Base-by-base conservation (phyloP, 2,797 vertebrate species). In the Valencia hispanica region DNA sequence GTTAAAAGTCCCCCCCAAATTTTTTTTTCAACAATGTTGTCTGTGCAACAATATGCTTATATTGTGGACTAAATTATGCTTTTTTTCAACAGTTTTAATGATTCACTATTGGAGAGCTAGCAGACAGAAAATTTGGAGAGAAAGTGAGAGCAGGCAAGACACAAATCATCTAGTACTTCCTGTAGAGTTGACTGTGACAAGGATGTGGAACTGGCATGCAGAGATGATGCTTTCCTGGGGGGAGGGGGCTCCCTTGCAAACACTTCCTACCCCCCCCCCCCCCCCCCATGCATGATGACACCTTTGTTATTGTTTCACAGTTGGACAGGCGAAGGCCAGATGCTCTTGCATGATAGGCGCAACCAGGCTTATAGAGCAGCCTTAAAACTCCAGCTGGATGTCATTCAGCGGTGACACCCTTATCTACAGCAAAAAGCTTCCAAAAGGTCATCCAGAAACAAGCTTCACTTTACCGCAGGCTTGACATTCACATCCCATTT, bases 321-420 rank as follows among this genome's bases (percentile, higher is more conserved):
- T 95, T 94, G 95, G 93, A 92, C 91, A 74, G 83, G 82, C 88
- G 45, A 83, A 74, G 92, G 94, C 91, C 96, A 98, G 96, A 97
- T 98, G 97, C 94, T 92, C 96, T 90, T 92, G 93, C 89, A 83
- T n/a, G 96, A 98, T 97, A 97, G 93, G 86, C 94, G 79, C 82
- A 88, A 81, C 81, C 8, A 74, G 78, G 84, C 93, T 90, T 81
- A 68, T 73, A 82, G 78, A 17, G 5, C 74, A 72, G 65, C 45
- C 77, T 82, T 68, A 84, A 91, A 89, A 86, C 74, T 73, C 27
- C 8, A 59, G 39, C 47, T 51, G 65, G 39, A 77, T 83, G 55
- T 81, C 70, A 83, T 72, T 79, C 30, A 68, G 82, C n/a, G 25
- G 55, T 70, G 86, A 88, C 88, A 78, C 43, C 53, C 36, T 81